Percentiles rank a stretch among this genome's conserved stretches.
phyloP scores from a whole-genome alignment of 2,113 vertebrate genomes.

The Apodemus speciosus region DNA sequence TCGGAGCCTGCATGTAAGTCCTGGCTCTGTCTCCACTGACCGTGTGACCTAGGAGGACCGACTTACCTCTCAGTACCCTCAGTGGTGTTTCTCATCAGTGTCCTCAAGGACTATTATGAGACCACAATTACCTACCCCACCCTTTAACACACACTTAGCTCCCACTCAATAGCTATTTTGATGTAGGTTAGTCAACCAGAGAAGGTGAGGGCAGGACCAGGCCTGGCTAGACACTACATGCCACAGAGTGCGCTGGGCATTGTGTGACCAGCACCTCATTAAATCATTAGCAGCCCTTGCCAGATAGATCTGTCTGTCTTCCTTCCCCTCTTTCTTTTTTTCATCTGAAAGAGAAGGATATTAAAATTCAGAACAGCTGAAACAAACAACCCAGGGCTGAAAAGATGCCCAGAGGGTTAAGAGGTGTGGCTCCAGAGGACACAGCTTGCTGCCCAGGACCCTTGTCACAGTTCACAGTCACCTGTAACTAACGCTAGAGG shows the following conservation, averaged over 20 bases:
- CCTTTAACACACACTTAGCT: neutral
- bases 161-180: neutral
- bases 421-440: neutral
- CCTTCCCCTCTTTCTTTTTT: neutral
- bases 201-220: neutral
- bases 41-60: neutral
- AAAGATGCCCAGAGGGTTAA: neutral
- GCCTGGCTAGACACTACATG: neutral
- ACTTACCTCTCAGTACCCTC: neutral
- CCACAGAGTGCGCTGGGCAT: neutral
- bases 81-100: neutral
- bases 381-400: neutral
- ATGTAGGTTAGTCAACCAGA: neutral
- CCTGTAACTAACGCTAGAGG: neutral
- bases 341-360: constrained; percentile 7
- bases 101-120: neutral
- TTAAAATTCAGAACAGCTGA: constrained; percentile 16
- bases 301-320: neutral
- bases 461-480: neutral
- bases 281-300: neutral
- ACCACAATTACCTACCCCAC: neutral
- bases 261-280: neutral
- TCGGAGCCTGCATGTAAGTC: neutral
- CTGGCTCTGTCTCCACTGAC: neutral
- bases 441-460: neutral